These are phyloP conservation scores for Epinephelus awoara DNA, from an alignment of 2,797 vertebrate genomes.

Conservation along the genomic window DNA sequence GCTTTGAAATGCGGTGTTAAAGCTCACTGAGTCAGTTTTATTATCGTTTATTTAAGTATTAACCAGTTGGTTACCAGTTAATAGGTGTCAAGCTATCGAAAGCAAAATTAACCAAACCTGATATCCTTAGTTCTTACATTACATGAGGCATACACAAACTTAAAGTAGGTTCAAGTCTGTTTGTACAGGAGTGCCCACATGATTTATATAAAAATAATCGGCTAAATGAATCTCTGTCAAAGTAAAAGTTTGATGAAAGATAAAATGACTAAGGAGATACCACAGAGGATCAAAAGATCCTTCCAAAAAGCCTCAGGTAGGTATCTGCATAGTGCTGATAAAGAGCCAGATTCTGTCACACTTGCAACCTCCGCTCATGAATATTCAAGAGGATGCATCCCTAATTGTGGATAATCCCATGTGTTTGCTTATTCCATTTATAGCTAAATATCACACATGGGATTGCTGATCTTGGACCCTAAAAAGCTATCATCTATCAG, in stretches of 20 bases:
- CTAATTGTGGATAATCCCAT: constrained; percentile 75
- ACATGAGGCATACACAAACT: background rate
- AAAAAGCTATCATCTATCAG: constrained; percentile 57
- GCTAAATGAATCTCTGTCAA: constrained; percentile 30
- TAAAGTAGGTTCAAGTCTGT: constrained; percentile 23
- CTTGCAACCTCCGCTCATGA: constrained; percentile 53
- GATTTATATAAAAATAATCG: constrained; percentile 22
- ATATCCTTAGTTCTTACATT: no score
- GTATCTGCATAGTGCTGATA: constrained; percentile 59
- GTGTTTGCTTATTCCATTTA: constrained; percentile 66
- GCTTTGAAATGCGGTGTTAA: no score
- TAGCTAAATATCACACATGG: constrained; percentile 54
- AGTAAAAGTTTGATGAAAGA: constrained; percentile 42
- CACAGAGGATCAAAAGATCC: constrained; percentile 53
- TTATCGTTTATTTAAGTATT: no score
- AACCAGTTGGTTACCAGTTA: no score
- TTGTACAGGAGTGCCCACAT: background rate
- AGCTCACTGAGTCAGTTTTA: no score
- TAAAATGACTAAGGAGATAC: constrained; percentile 29
- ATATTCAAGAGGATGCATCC: constrained; percentile 72
- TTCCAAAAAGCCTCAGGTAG: constrained; percentile 56
- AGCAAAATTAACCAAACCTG: no score
- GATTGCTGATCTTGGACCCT: constrained; percentile 55
- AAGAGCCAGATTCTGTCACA: constrained; percentile 53
- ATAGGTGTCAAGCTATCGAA: no score